phyloP scores from a whole-genome alignment of 2,888 invertebrate genomes.

The Hemaris fuciformis region DNA sequence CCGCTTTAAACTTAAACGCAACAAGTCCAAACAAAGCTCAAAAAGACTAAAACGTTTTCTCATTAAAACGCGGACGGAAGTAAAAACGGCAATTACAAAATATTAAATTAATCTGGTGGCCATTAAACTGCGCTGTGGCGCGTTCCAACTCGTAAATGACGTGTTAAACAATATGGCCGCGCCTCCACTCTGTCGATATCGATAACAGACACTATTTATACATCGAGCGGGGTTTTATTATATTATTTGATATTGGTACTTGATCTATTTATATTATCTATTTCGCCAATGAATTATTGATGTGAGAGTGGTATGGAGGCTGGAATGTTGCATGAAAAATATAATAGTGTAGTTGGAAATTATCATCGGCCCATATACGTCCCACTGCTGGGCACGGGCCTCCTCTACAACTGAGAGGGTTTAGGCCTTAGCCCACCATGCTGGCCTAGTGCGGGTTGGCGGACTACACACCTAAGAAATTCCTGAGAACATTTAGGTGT shows the following conservation, averaged over 20 bases:
- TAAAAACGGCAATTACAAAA: slow-evolving; percentile 61
- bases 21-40: background rate
- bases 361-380: no score
- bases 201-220: slow-evolving; percentile 21
- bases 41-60: slow-evolving; percentile 51
- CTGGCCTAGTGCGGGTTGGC: no score
- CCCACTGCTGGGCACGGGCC: no score
- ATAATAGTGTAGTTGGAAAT: no score
- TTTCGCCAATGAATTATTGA: background rate
- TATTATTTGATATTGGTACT: background rate
- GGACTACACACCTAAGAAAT: no score
- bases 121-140: slow-evolving; percentile 41
- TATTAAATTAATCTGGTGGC: slow-evolving; percentile 57
- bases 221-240: background rate
- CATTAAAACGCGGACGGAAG: slow-evolving; percentile 54
- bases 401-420: no score
- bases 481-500: no score
- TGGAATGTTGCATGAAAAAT: no score
- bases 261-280: background rate
- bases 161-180: slow-evolving; percentile 54
- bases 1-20: background rate
- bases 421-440: no score
- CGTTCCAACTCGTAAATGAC: slow-evolving; percentile 50
- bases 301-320: no score
- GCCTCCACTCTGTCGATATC: slow-evolving; percentile 35